Percentiles rank a stretch among this genome's conserved stretches.
Evolutionary conservation across 2,888 invertebrate species (phyloP).

Genomic region (Anthophora plumipes): DNA sequence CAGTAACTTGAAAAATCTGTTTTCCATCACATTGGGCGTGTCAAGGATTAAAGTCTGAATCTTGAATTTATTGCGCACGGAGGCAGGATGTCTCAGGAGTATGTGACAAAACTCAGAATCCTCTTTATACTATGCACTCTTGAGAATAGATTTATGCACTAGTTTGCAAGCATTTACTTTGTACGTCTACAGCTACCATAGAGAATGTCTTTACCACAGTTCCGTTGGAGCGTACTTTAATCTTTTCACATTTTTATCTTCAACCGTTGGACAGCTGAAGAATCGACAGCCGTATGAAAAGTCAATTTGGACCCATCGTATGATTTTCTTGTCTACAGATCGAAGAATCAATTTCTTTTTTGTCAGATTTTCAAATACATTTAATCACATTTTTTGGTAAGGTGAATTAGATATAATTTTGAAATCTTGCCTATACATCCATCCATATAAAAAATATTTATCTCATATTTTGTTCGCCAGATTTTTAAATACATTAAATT

Average conservation of each 20-base stretch:
- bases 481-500: no score
- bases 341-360: no score
- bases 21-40: background rate
- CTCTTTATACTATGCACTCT: conserved; percentile 24
- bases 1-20: conserved; percentile 8
- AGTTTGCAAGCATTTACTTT: conserved; percentile 24
- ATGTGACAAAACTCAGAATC: conserved; percentile 30
- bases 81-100: conserved; percentile 24
- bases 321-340: no score
- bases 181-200: background rate
- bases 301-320: no score
- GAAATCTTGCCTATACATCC: no score
- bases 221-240: background rate
- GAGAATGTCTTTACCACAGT: background rate
- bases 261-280: no score
- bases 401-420: no score
- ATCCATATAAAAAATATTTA: no score
- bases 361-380: no score
- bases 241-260: background rate
- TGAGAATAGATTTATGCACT: conserved; percentile 35
- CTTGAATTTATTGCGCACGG: conserved; percentile 19
- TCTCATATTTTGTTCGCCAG: no score
- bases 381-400: no score
- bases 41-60: conserved; percentile 10
- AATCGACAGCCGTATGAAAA: no score